These are phyloP conservation scores for Xestia ashworthii DNA, from an alignment of 2,888 invertebrate species.

Conservation along the genomic window DNA sequence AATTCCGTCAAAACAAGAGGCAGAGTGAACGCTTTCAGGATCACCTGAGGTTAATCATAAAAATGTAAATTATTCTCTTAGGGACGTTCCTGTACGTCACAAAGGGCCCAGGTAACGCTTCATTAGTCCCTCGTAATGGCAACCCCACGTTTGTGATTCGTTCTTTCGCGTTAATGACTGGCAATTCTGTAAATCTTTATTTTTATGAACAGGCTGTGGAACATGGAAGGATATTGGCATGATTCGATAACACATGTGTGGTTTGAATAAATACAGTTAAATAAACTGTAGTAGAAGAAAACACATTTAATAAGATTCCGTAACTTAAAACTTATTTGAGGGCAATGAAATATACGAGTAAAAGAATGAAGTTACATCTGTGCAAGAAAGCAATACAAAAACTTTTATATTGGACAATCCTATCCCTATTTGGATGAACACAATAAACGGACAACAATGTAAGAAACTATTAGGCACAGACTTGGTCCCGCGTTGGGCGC, in stretches of 20 bases:
- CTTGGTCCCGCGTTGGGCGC: slow-evolving; percentile 67
- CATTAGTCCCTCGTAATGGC: slow-evolving; percentile 70
- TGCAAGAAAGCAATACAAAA: slow-evolving; percentile 17
- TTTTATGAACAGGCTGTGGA: slow-evolving; percentile 10
- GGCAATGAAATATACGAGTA: neutral
- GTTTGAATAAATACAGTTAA: neutral
- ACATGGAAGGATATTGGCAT: neutral
- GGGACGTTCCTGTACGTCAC: slow-evolving; percentile 65
- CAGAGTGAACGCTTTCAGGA: slow-evolving; percentile 61
- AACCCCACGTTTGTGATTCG: slow-evolving; percentile 72
- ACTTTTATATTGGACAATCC: neutral
- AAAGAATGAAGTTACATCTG: neutral
- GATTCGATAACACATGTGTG: neutral
- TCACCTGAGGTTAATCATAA: slow-evolving; percentile 74
- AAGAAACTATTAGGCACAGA: slow-evolving; percentile 47
- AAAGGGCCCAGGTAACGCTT: slow-evolving; percentile 71
- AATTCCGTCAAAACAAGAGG: slow-evolving; percentile 49
- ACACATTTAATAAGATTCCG: neutral
- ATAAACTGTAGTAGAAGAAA: neutral
- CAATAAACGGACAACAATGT: slow-evolving; percentile 43
- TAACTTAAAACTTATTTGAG: neutral
- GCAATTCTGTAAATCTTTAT: slow-evolving; percentile 64
- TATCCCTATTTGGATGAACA: slow-evolving; percentile 11
- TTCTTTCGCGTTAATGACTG: slow-evolving; percentile 68
- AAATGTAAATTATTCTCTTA: slow-evolving; percentile 77